Conservation (phyloP, 1,140 invertebrate genomes). For the Drosophila bocqueti region DNA sequence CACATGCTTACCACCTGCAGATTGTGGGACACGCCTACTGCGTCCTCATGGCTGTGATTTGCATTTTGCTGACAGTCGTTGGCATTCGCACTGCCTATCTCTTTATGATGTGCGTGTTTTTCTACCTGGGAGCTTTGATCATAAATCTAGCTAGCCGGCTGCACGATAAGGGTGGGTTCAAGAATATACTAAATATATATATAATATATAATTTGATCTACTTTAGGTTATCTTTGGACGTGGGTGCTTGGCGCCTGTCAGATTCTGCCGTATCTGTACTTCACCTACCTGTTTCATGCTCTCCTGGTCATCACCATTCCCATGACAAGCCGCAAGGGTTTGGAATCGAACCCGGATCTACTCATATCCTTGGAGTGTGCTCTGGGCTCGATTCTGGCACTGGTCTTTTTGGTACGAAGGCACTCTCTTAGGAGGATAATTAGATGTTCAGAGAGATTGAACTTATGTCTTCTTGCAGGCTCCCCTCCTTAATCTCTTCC, state of each 20-base stretch:
- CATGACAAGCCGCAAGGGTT: slow-evolving; percentile 89
- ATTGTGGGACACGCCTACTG: slow-evolving; percentile 71
- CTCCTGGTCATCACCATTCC: slow-evolving; percentile 89
- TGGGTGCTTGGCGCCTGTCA: slow-evolving; percentile 85
- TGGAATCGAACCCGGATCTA: slow-evolving; percentile 87
- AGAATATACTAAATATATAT: not conserved
- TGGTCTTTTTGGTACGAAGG: slow-evolving; percentile 67
- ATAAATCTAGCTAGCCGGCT: slow-evolving; percentile 68
- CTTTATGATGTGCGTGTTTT: slow-evolving; percentile 70
- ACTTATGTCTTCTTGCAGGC: slow-evolving; percentile 30
- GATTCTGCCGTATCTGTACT: slow-evolving; percentile 85
- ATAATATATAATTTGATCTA: not conserved
- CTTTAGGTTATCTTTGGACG: slow-evolving; percentile 87
- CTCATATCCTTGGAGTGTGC: slow-evolving; percentile 85
- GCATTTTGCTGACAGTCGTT: slow-evolving; percentile 50
- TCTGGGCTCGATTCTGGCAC: slow-evolving; percentile 75
- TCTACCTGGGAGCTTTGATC: slow-evolving; percentile 62
- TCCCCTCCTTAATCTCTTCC: slow-evolving; percentile 67
- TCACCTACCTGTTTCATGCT: slow-evolving; percentile 88
- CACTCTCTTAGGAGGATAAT: rapidly evolving
- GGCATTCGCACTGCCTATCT: slow-evolving; percentile 72
- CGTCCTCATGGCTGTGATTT: slow-evolving; percentile 57
- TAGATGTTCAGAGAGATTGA: not conserved
- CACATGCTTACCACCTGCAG: slow-evolving; percentile 59
- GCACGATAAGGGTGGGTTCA: slow-evolving; percentile 70